Base-by-base conservation (phyloP, 2,113 vertebrate genomes). In the Aptenodytes patagonicus region DNA sequence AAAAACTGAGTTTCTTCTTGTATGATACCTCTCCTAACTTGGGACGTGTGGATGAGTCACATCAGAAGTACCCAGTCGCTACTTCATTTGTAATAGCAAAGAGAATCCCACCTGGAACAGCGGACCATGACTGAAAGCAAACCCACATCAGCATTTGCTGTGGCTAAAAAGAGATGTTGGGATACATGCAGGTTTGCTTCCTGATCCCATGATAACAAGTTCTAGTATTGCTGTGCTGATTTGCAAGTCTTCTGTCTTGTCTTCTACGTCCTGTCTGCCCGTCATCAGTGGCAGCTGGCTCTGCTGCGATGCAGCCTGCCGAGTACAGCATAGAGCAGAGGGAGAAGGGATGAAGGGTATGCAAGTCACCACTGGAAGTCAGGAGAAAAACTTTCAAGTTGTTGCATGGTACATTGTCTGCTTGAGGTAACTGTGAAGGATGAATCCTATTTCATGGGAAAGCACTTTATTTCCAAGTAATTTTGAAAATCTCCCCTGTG, bases 221-320 rank as follows among this genome's bases (percentile, higher is more conserved):
- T 49, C 40, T 31, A 31, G 34, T 36, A 34, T 47, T 36, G 44
- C 51, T 75, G 42, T 6, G 19, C 22, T 68, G 73, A 38, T 76
- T 58, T 70, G 15, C 22, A 64, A 0, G 40, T 34, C 34, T 75
- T 61, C 34, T 73, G 19, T 62, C 52, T 58, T 40, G 24, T 26
- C 31, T 49, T 79, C 32, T 73, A 6, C 46, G 42, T 68, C 31
- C 13, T 52, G 66, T 51, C 31, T 51, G 40, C 40, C 17, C 24
- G 21, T 32, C 14, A 6, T 40, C 12, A 3, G 44, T 17, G 21
- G 34, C 60, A 34, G 14, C 47, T 86, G 65, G 34, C 26, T 49
- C 0, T 0, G 83, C 38, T 64, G 57, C 0, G 0, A 17, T 25
- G 38, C 78, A 80, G 47, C 32, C 24, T 40, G 38, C 17, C 0